phyloP scores from a whole-genome alignment of 2,888 invertebrate species.

The Corythucha ciliata region DNA sequence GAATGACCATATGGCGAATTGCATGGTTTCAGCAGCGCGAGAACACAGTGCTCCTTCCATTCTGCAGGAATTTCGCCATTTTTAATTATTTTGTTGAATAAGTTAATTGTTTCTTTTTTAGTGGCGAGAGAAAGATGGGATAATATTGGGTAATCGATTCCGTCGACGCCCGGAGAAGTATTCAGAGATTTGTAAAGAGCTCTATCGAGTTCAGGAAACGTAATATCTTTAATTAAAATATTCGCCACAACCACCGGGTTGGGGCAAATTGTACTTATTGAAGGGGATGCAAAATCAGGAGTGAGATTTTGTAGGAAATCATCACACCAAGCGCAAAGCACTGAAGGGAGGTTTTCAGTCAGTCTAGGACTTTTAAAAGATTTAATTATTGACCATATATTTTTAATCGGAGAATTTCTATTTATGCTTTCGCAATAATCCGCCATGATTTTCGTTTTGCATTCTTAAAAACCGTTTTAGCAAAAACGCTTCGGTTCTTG shows the following conservation, averaged over 20 bases:
- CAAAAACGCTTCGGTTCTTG: too few species aligned
- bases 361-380: too few species aligned
- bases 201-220: constrained; percentile 6
- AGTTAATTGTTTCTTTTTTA: too few species aligned
- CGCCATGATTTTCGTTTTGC: too few species aligned
- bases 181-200: neutral
- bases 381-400: too few species aligned
- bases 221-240: too few species aligned
- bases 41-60: constrained; percentile 17
- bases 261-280: neutral
- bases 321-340: neutral
- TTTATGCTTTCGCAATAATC: too few species aligned
- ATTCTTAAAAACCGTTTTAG: too few species aligned
- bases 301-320: constrained; percentile 1
- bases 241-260: neutral
- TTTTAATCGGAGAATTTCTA: too few species aligned
- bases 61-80: neutral
- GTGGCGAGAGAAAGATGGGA: constrained; percentile 17
- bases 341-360: neutral
- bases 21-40: constrained; percentile 19
- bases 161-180: constrained; percentile 21
- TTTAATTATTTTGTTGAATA: too few species aligned
- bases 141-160: constrained; percentile 19
- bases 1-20: constrained; percentile 20
- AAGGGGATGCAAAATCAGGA: neutral